phyloP scores from a whole-genome alignment of 1,140 invertebrate genomes.

The Samia ricini region DNA sequence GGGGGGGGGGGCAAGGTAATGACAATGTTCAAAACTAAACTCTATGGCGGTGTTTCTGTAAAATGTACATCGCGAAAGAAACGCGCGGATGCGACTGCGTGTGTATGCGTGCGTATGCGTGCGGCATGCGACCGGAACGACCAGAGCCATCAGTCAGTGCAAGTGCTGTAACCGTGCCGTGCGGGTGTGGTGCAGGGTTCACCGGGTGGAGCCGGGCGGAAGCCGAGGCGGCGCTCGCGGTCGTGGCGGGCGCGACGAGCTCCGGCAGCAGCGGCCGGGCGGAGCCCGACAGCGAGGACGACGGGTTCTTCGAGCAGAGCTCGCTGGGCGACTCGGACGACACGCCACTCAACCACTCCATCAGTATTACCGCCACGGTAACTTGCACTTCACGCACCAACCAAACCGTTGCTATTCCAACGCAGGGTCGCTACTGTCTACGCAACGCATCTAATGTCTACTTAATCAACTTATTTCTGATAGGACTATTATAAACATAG shows the following conservation, averaged over 20 bases:
- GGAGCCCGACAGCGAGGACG: constrained; percentile 48
- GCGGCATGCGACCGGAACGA: neutral
- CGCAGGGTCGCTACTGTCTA: no score
- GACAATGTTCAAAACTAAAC: no score
- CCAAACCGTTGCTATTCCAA: no score
- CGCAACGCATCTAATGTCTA: no score
- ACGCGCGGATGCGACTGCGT: neutral
- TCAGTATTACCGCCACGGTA: neutral
- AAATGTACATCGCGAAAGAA: no score
- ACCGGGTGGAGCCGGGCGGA: constrained; percentile 33
- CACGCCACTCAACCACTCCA: constrained; percentile 15
- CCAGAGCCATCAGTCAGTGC: neutral
- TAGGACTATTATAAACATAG: no score
- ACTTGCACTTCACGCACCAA: no score
- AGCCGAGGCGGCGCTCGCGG: constrained; percentile 14
- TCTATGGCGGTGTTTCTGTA: no score
- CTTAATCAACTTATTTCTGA: no score
- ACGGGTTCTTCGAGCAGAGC: constrained; percentile 62
- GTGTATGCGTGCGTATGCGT: neutral
- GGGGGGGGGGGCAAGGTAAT: no score
- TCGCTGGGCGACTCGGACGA: constrained; percentile 41
- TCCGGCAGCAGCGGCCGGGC: constrained; percentile 13
- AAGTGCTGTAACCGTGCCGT: no score
- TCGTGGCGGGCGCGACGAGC: constrained; percentile 12
- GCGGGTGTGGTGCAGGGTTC: constrained; percentile 46